phyloP scores from a whole-genome alignment of 2,113 vertebrate species.

The Fulmarus glacialis region DNA sequence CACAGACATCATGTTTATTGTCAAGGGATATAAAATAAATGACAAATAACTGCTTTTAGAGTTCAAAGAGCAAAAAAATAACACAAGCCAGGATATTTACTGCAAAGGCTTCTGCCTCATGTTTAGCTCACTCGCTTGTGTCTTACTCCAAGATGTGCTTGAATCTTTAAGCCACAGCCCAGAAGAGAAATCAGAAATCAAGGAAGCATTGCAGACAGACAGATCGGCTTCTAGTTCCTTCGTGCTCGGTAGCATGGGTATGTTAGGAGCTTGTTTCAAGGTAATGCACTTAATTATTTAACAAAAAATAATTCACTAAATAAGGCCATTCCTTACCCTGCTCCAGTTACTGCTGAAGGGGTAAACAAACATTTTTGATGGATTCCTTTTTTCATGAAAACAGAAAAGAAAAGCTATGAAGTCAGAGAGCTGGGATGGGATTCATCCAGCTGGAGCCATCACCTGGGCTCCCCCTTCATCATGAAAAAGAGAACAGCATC shows the following conservation, averaged over 20 bases:
- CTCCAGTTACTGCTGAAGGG: not conserved
- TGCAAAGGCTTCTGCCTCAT: not conserved
- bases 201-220: not conserved
- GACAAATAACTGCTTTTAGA: constrained; percentile 56
- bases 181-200: not conserved
- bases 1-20: constrained; percentile 33
- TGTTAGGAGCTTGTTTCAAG: not conserved
- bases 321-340: not conserved
- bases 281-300: not conserved
- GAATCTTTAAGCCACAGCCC: not conserved
- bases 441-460: not conserved
- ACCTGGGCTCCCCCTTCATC: not conserved
- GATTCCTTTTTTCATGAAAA: not conserved
- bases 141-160: not conserved
- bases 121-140: not conserved
- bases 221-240: not conserved
- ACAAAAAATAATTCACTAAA: not conserved
- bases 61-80: constrained; percentile 58
- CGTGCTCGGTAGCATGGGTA: rapidly evolving
- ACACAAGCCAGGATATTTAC: constrained; percentile 33
- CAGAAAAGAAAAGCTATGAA: not conserved
- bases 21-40: constrained; percentile 62
- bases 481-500: not conserved
- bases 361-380: not conserved
- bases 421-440: not conserved